Conservation (phyloP, 2,888 invertebrate species). For the Druceiella hillmani region DNA sequence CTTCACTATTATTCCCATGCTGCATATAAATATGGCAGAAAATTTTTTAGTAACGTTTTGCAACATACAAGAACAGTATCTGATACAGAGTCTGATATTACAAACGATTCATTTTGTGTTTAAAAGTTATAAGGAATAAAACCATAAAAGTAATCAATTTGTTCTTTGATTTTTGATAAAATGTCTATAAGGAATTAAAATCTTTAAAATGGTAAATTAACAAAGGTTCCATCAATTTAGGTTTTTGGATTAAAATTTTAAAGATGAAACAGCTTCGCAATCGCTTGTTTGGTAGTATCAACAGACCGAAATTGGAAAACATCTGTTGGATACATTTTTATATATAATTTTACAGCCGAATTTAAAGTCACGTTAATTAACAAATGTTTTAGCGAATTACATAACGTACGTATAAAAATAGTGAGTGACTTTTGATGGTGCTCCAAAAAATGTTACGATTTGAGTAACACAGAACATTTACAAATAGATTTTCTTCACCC, state of each 20-base stretch:
- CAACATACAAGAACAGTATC: constrained; percentile 25
- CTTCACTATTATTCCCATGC: constrained; percentile 24
- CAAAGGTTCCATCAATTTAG: constrained; percentile 17
- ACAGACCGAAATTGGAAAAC: constrained; percentile 26
- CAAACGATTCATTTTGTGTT: constrained; percentile 16
- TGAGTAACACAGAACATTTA: constrained; percentile 4
- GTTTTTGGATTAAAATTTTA: constrained; percentile 8
- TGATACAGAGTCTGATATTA: constrained; percentile 25
- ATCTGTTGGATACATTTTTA: constrained; percentile 25
- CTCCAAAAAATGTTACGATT: constrained; percentile 8
- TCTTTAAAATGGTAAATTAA: constrained; percentile 17
- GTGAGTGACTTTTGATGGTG: constrained; percentile 14
- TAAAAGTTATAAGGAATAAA: constrained; percentile 10
- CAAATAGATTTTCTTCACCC: too few species aligned
- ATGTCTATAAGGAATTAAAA: constrained; percentile 22
- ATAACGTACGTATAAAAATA: constrained; percentile 7
- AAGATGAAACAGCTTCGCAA: constrained; percentile 8
- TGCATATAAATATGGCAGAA: constrained; percentile 24
- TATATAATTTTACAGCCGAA: constrained; percentile 18
- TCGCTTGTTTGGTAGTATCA: constrained; percentile 23
- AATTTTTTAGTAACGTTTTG: constrained; percentile 18
- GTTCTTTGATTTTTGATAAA: constrained; percentile 25
- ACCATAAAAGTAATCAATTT: constrained; percentile 11
- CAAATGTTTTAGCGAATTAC: constrained; percentile 7
- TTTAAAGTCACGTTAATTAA: constrained; percentile 15